Base-by-base conservation (phyloP, 2,113 vertebrate species). In the Aepyceros melampus region DNA sequence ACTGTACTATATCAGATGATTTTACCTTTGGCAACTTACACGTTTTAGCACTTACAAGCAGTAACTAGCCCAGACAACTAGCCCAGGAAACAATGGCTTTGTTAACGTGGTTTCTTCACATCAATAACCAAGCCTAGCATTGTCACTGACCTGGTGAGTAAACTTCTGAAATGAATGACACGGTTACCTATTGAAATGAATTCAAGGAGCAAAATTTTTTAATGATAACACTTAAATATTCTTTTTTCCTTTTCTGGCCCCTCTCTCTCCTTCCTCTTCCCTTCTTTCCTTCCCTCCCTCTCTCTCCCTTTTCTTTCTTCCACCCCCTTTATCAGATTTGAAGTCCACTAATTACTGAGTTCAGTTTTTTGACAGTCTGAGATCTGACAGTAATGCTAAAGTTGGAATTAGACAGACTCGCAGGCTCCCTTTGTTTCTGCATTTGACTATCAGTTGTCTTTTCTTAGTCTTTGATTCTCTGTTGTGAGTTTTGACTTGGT, bases 401-500 rank as follows among this genome's bases (percentile, higher is more conserved):
- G 89, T 71, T 76, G 94, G 74, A 82, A 71, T 95, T 45, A 93
- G 82, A 62, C 91, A 97, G 62, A 29, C 86, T 89, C n/a, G 12
- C 71, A 62, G 31, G 89, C 93, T 97, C 86, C 91, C 60, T 74
- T 97, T 92, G 64, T 79, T 74, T 95, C 97, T 87, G 92, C 74
- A 49, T 97, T 96, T 98, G 98, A 97, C 97, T 97, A 11, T 97
- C 95, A 95, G 97, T 90, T 98, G 98, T 97, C 97, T 97, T 98
- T 98, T 98, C 96, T 97, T 92, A 98, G 92, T 97, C 96, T 98
- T 67, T 97, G 31, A 96, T 91, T 95, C 92, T 97, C 91, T 97
- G 91, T 97, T 98, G 97, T 97, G 97, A 98, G 95, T 89, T 98
- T 98, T 98, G 97, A 98, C 97, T 0, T 98, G 96, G 98, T 98